These are phyloP conservation scores for Pteronura brasiliensis DNA, from an alignment of 2,113 vertebrate genomes.

Conservation along the genomic window DNA sequence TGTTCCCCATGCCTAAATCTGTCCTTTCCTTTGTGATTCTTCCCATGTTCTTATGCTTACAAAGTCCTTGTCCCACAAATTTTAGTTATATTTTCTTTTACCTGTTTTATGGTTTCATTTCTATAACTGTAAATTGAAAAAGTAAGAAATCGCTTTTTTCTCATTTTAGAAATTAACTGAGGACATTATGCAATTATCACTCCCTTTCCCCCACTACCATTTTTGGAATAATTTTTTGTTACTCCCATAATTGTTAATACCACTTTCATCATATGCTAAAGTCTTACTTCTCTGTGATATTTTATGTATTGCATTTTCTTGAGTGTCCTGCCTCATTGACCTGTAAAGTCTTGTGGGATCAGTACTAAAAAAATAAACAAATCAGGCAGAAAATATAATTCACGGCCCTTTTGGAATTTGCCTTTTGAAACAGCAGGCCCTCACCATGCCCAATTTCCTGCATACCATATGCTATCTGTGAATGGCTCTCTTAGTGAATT, in stretches of 20 bases:
- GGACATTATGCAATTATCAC: background rate
- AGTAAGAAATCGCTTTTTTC: background rate
- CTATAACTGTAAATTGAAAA: background rate
- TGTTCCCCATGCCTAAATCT: background rate
- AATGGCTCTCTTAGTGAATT: background rate
- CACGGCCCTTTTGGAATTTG: background rate
- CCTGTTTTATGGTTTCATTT: background rate
- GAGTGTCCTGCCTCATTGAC: background rate
- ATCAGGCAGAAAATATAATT: background rate
- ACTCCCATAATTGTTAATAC: background rate
- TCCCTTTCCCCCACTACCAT: background rate
- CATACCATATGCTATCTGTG: no score
- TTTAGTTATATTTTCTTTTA: background rate
- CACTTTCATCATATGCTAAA: background rate
- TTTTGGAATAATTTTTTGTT: background rate
- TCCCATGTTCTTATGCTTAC: background rate
- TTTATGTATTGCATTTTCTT: background rate
- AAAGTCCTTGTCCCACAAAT: background rate
- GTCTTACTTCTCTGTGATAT: background rate
- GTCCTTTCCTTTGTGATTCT: background rate
- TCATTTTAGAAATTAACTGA: background rate
- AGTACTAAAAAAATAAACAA: background rate
- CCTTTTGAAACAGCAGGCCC: background rate
- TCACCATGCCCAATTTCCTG: background rate
- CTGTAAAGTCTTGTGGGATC: background rate